Base-by-base conservation (phyloP, 2,113 vertebrate species). In the Aldabrachelys gigantea region DNA sequence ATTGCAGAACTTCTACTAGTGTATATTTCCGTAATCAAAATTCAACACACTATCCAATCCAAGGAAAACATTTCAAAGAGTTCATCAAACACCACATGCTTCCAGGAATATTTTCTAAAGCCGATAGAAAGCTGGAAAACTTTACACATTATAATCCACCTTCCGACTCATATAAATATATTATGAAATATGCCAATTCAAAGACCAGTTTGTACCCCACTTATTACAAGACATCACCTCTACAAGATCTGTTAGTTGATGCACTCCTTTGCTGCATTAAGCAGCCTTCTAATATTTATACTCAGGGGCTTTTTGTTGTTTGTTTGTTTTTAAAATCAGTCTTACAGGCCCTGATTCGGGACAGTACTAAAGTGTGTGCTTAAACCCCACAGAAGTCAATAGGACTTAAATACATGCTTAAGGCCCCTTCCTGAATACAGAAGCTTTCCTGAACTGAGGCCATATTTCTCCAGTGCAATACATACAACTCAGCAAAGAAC, bases 21-120 rank as follows among this genome's bases (percentile, higher is more conserved):
- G 72, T 54, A 38, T 91, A 92, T 93, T 96, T 88, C 85, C 83
- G 83, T 89, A 92, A 96, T 95, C 93, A 97, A 89, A 96, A 96
- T 91, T 96, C 94, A 95, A 89, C 88, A 82, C 76, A 94, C 87
- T 95, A 92, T 35, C 92, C 80, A 80, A 17, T 87, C 92, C 96
- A 96, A 97, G 69, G 93, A 92, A 96, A 97, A 95, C 85, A 94
- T 93, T 96, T 92, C 65, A 89, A 84, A 84, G 94, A 80, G 94
- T 94, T 94, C 47, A 81, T 92, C 85, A 31, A 85, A 69, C 5
- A 76, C 89, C 82, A 89, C 93, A 81, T 89, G 93, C 85, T 91
- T 94, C 91, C 93, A 95, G 91, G 87, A 87, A 54, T 78, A 78
- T 95, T 87, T 92, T 80, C 85, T 92, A 85, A 94, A 93, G 65